Percentiles rank a stretch among this genome's conserved stretches.
phyloP scores from a whole-genome alignment of 2,888 invertebrate species.

The Petrophora chlorosata region DNA sequence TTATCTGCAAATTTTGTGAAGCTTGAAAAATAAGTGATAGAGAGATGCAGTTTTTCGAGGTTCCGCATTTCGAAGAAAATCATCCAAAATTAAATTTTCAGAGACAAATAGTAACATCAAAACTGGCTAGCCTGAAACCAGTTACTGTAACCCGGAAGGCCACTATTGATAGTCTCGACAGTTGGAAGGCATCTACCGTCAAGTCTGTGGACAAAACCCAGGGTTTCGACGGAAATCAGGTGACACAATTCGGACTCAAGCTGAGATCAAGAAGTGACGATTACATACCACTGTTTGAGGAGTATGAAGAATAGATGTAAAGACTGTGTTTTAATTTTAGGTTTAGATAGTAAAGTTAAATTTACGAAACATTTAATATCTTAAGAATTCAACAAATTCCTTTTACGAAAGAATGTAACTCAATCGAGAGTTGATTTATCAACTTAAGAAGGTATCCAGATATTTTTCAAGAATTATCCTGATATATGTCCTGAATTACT shows the following conservation, averaged over 20 bases:
- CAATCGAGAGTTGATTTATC: too few species aligned
- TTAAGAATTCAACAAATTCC: too few species aligned
- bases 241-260: conserved; percentile 69
- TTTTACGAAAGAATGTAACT: too few species aligned
- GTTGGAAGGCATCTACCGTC: conserved; percentile 55
- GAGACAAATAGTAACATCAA: conserved; percentile 64
- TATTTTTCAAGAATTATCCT: too few species aligned
- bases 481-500: too few species aligned
- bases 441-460: too few species aligned
- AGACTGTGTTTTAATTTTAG: conserved; percentile 9
- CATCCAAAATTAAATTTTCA: conserved; percentile 44
- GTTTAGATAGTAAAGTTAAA: too few species aligned
- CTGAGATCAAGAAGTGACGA: conserved; percentile 67
- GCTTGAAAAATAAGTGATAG: too few species aligned
- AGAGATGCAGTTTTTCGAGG: too few species aligned
- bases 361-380: too few species aligned
- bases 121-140: conserved; percentile 59
- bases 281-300: conserved; percentile 69
- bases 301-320: conserved; percentile 58
- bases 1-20: too few species aligned
- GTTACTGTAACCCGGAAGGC: conserved; percentile 51
- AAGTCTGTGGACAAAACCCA: conserved; percentile 57
- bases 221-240: conserved; percentile 57
- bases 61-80: background rate
- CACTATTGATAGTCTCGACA: conserved; percentile 46